These are phyloP conservation scores for Formicarius rufipectus DNA, from an alignment of 2,113 vertebrate species.

Conservation along the genomic window DNA sequence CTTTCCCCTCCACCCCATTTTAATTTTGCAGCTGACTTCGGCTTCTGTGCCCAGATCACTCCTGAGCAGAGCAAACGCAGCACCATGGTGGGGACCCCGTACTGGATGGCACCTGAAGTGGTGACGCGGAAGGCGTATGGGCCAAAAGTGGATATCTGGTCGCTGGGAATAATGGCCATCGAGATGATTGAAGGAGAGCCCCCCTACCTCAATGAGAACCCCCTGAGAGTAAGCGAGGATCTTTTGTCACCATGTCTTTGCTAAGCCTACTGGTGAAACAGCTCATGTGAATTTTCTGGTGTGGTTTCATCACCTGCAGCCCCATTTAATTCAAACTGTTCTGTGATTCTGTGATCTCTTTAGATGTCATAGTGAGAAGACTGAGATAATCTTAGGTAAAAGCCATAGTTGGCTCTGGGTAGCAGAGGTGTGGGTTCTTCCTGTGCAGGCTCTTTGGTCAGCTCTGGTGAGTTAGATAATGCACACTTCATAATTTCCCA, in stretches of 20 bases:
- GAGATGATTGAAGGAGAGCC: conserved; percentile 98
- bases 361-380: background rate
- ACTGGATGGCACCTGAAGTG: conserved; percentile 98
- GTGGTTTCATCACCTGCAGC: background rate
- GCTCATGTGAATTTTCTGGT: background rate
- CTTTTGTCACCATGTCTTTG: background rate
- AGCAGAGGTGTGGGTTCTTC: background rate
- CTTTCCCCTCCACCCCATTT: background rate
- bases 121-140: conserved; percentile 95
- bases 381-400: background rate
- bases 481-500: background rate
- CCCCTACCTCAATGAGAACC: conserved; percentile 96
- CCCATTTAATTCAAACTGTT: accelerated
- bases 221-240: conserved; percentile 83
- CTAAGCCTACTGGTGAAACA: background rate
- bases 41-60: conserved; percentile 97
- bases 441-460: background rate
- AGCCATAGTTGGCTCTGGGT: background rate
- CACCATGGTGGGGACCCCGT: conserved; percentile 97
- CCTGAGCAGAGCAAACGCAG: conserved; percentile 97
- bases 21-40: conserved; percentile 87
- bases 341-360: background rate
- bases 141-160: conserved; percentile 98
- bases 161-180: conserved; percentile 96
- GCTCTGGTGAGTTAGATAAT: background rate